Conservation (phyloP, 2,797 vertebrate species). For the Acanthurus leucopareius region DNA sequence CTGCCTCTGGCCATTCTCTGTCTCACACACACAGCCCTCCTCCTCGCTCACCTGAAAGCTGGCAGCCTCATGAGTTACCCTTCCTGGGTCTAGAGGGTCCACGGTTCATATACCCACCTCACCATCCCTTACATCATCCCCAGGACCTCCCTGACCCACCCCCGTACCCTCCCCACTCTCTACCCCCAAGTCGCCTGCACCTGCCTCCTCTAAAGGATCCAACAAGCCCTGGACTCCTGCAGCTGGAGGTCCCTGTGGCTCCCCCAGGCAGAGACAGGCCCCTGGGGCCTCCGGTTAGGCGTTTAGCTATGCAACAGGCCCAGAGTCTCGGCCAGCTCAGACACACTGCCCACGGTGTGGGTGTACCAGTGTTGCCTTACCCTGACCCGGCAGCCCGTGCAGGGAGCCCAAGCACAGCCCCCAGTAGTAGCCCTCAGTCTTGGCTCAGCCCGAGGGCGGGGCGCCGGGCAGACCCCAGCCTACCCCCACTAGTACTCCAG, state of each 20-base stretch:
- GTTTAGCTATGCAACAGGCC: conserved; percentile 99
- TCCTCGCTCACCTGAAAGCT: conserved; percentile 94
- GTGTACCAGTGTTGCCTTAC: conserved; percentile 99
- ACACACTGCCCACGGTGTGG: conserved; percentile 99
- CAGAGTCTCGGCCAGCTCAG: conserved; percentile 98
- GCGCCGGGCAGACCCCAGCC: conserved; percentile 94
- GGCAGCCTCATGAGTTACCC: conserved; percentile 95
- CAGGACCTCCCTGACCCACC: conserved; percentile 92
- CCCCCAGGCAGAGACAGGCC: conserved; percentile 89
- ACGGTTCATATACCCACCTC: conserved; percentile 93
- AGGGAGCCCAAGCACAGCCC: conserved; percentile 96
- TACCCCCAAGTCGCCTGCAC: conserved; percentile 84
- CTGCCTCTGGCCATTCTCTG: conserved; percentile 94
- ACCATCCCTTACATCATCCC: conserved; percentile 91
- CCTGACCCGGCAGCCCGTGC: conserved; percentile 93
- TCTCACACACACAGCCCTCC: conserved; percentile 96
- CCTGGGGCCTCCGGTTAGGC: conserved; percentile 90
- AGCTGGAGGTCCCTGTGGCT: conserved; percentile 95
- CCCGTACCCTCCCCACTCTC: conserved; percentile 90
- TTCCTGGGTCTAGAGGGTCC: conserved; percentile 94
- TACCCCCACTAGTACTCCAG: conserved; percentile 98
- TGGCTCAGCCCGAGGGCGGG: conserved; percentile 96
- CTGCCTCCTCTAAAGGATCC: conserved; percentile 91
- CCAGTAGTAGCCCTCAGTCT: conserved; percentile 95
- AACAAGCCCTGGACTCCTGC: conserved; percentile 94